Conservation (phyloP, 2,888 invertebrate species). For the Tridacna gigas region DNA sequence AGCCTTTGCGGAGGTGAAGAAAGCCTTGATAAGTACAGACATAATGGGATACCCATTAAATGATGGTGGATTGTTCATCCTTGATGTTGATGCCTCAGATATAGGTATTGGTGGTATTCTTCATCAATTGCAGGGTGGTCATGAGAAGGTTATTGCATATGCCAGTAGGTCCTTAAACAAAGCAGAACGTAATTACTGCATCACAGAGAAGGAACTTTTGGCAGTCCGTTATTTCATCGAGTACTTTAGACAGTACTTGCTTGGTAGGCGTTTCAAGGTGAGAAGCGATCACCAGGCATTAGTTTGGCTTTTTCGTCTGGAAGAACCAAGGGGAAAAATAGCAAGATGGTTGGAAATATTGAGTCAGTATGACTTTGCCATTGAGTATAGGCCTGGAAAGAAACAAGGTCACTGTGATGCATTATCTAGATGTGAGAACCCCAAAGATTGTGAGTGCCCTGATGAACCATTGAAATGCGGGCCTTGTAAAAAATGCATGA, state of each 20-base stretch:
- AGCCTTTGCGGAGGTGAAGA: slow-evolving; percentile 16
- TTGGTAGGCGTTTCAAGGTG: slow-evolving; percentile 31
- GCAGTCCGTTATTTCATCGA: slow-evolving; percentile 32
- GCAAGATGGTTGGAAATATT: slow-evolving; percentile 37
- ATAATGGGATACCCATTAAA: slow-evolving; percentile 52
- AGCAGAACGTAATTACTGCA: slow-evolving; percentile 41
- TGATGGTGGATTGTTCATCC: slow-evolving; percentile 38
- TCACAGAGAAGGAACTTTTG: slow-evolving; percentile 35
- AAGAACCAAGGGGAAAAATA: slow-evolving; percentile 40
- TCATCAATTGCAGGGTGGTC: slow-evolving; percentile 49
- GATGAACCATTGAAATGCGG: slow-evolving; percentile 34
- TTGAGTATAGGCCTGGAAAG: slow-evolving; percentile 36
- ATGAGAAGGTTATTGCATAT: slow-evolving; percentile 49
- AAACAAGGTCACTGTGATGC: slow-evolving; percentile 41
- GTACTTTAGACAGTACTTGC: slow-evolving; percentile 39
- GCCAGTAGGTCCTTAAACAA: slow-evolving; percentile 56
- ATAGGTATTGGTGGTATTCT: slow-evolving; percentile 54
- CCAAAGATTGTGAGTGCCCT: slow-evolving; percentile 27
- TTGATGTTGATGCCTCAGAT: slow-evolving; percentile 63
- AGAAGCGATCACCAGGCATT: slow-evolving; percentile 40
- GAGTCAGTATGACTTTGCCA: slow-evolving; percentile 30
- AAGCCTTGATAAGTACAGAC: slow-evolving; percentile 10
- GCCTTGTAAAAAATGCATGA: slow-evolving; percentile 29
- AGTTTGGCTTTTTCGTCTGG: slow-evolving; percentile 15
- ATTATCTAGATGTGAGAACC: slow-evolving; percentile 32